Percentiles rank a stretch among this genome's conserved stretches.
Evolutionary conservation across 2,888 invertebrate genomes (phyloP).

Genomic region (Andrena bicolor): DNA sequence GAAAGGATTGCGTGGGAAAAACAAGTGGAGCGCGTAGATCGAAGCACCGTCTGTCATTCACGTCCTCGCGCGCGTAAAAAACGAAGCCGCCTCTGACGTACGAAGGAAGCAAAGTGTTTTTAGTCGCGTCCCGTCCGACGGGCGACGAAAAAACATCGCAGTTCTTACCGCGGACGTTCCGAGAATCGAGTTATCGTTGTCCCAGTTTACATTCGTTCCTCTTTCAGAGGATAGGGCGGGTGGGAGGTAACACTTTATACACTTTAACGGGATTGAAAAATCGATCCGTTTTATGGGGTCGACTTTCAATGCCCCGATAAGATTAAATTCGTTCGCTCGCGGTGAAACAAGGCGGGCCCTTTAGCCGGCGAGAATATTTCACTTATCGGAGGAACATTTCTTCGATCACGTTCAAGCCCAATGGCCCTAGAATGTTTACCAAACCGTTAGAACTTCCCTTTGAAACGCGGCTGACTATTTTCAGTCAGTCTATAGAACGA

Average conservation of each 20-base stretch:
- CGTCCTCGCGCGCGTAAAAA: background rate
- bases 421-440: background rate
- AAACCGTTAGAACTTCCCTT: background rate
- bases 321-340: background rate
- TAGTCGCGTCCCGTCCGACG: background rate
- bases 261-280: conserved; percentile 39
- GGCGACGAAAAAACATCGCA: conserved; percentile 18
- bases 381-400: background rate
- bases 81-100: background rate
- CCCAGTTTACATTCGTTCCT: conserved; percentile 40
- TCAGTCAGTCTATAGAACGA: conserved; percentile 14
- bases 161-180: conserved; percentile 35
- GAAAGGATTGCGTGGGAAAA: background rate
- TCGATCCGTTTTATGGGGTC: conserved; percentile 12
- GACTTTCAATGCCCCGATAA: background rate
- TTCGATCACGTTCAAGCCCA: background rate
- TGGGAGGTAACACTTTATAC: background rate
- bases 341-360: background rate
- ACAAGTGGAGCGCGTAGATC: background rate
- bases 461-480: background rate
- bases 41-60: background rate
- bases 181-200: conserved; percentile 61
- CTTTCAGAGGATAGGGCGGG: background rate
- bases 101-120: conserved; percentile 6
- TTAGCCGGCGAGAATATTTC: background rate